Percentiles rank a stretch among this genome's conserved stretches.
Conservation (phyloP, 2,113 vertebrate species). For the Halichoerus grypus region DNA sequence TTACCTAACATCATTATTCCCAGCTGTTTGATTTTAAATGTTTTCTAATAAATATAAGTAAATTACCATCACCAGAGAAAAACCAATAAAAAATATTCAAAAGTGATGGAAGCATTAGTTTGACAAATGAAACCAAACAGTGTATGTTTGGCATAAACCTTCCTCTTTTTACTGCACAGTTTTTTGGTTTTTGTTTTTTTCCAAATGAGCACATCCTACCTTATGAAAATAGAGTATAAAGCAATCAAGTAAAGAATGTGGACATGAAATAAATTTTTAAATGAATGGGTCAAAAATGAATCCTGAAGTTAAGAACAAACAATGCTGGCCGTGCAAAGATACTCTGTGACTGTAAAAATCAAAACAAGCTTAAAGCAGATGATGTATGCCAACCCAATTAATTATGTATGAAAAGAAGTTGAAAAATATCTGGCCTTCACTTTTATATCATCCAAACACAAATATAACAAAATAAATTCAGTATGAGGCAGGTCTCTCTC, state of each 20-base stretch:
- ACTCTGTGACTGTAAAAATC: not conserved
- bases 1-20: not conserved
- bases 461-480: not conserved
- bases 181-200: not conserved
- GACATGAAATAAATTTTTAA: slow-evolving; percentile 29
- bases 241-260: not conserved
- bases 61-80: not conserved
- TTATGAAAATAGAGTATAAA: slow-evolving; percentile 45
- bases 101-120: not conserved
- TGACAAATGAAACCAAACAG: slow-evolving; percentile 43
- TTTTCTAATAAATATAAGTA: slow-evolving; percentile 9
- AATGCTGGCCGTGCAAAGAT: slow-evolving; percentile 28
- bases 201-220: not conserved
- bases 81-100: not conserved
- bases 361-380: slow-evolving; percentile 33
- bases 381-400: not conserved
- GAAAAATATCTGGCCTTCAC: not conserved
- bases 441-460: not conserved
- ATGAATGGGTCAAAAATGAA: not conserved
- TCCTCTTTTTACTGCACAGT: not conserved
- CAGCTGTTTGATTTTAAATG: slow-evolving; percentile 40
- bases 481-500: not conserved
- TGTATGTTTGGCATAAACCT: not conserved
- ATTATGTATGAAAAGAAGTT: not conserved
- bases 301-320: slow-evolving; percentile 5